Evolutionary conservation across 2,113 vertebrate species (phyloP), one percentile per base, ranked within the genome.

Genomic region (Triplophysa rosa): DNA sequence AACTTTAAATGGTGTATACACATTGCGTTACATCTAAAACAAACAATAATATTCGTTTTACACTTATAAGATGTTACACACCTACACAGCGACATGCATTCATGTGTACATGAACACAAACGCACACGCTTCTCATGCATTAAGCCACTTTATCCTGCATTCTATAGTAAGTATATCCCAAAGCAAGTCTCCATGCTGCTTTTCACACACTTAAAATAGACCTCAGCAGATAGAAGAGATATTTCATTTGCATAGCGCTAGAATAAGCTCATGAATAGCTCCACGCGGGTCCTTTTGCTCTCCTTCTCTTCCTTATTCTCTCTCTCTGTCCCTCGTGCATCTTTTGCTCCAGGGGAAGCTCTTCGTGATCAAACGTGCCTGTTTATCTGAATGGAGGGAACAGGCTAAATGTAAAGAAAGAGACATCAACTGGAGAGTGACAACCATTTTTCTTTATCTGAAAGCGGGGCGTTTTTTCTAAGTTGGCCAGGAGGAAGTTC

Each of bases 381-480:
- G 67, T 84, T 67, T 24, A 72, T 77, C 85, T 85, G 85, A 64
- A 84, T 83, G 88, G 84, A 59, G 16, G 6, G 61, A 65, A 24
- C 3, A 17, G 8, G 26, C 59, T 70, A 63, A 52, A 79, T 63
- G 87, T 81, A 40, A 80, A 87, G 74, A 82, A 74, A 86, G 87
- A 88, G 76, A 82, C 85, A 87, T 65, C 82, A 86, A 87, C 11
- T 12, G 75, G 65, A 67, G 61, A 52, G 80, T 80, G 16, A 26
- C 45, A 29, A 49, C 16, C 42, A 0, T n/a, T 23, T 23, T 52
- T 72, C 61, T 26, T 47, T 78, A 42, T 45, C 47, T 58, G 56
- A 64, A 45, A 49, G 13, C 14, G 49, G 49, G 49, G 4, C 3
- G 3, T 52, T 52, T 52, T 52, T 4, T 52, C 49, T 4, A 52